Conservation (phyloP, 1,140 invertebrate species). For the Drosophila parvula region DNA sequence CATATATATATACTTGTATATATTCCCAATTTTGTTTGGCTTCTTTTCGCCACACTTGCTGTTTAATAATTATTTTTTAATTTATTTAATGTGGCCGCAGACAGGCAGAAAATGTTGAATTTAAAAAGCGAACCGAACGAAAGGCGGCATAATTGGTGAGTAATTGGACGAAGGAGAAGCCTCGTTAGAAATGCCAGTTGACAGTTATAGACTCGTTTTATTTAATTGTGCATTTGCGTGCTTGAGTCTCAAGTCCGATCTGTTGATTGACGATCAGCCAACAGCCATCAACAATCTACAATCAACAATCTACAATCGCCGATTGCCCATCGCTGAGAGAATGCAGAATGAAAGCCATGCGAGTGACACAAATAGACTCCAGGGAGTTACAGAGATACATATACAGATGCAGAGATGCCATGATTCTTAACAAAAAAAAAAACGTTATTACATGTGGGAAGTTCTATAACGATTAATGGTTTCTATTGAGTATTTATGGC, state of each 20-base stretch:
- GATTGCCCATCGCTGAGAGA: conserved; percentile 15
- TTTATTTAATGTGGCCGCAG: conserved; percentile 48
- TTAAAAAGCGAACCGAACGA: conserved; percentile 28
- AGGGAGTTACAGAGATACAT: conserved; percentile 13
- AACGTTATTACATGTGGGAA: conserved; percentile 19
- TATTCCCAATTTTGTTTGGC: conserved; percentile 46
- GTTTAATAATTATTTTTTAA: conserved; percentile 71
- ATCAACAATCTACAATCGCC: neutral
- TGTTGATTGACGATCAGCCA: neutral
- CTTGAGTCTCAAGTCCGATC: neutral
- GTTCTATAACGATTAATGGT: conserved; percentile 5
- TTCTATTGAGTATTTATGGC: neutral
- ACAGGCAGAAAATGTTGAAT: conserved; percentile 24
- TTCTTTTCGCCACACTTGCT: conserved; percentile 47
- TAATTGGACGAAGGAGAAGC: conserved; percentile 32
- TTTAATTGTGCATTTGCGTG: conserved; percentile 77
- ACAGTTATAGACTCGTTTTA: conserved; percentile 61
- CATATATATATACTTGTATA: conserved; percentile 14
- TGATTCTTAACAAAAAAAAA: conserved; percentile 19
- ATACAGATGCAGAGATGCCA: neutral
- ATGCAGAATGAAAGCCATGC: conserved; percentile 60
- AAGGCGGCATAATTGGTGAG: conserved; percentile 36
- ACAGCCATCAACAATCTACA: conserved; percentile 15
- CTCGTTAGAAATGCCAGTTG: conserved; percentile 49
- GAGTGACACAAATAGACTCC: conserved; percentile 53